Base-by-base conservation (phyloP, 2,797 vertebrate genomes). In the Enteromius radiatus region DNA sequence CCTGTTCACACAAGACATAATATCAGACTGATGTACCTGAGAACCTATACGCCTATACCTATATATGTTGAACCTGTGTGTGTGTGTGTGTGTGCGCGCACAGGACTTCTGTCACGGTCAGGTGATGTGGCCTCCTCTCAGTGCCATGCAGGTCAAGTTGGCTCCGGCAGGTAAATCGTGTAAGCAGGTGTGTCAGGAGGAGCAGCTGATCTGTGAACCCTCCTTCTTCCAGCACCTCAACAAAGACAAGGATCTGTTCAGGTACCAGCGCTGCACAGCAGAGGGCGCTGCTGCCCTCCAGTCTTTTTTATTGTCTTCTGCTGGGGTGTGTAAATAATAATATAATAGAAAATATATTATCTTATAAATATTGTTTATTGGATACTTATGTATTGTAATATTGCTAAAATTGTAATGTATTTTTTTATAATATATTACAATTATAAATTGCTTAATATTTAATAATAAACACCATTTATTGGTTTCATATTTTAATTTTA, bases 171-270 rank as follows among this genome's bases (percentile, higher is more conserved):
- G 97, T 2, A 96, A 94, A 89, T 96, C 97, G 38, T 99, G 98
- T 88, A 99, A 99, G 84, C 97, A 99, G 91, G 94, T 98, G 74
- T 99, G 98, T 90, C 98, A 99, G 93, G 97, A 99, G 92, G 96
- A 94, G 88, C 97, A 98, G 89, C 96, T 99, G 85, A 97, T 99
- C 93, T 99, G 98, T 1, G 98, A 99, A 87, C 98, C 98, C 0
- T 98, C 98, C 21, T 99, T 98, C 94, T 99, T 99, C 91, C 98
- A 99, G 84, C 98, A 99, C 90, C 97, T 99, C 85, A 99, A 99
- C 93, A 99, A 98, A 92, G 97, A 98, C 93, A 97, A 94, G 88
- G 98, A 97, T 89, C 89, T 99, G 92, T 94, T 95, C 89, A 97
- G 95, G 98, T 99, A 83, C 88, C 92, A 8, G 14, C 33, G 17